Conservation (phyloP, 2,113 vertebrate species). For the Tachuris rubrigastra region DNA sequence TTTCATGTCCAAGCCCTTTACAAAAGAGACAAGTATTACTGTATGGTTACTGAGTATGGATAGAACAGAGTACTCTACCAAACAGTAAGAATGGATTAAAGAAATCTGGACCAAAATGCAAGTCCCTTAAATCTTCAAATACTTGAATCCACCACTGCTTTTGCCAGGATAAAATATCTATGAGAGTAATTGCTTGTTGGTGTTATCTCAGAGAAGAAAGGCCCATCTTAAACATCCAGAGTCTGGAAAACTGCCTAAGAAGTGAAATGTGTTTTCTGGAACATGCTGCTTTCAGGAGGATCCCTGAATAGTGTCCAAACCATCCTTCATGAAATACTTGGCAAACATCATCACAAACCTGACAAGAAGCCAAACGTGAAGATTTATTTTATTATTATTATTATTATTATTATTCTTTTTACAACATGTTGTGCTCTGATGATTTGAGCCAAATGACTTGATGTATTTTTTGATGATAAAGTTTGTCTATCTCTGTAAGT, state of each 20-base stretch:
- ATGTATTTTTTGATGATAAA: background rate
- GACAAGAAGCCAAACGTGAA: background rate
- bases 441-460: background rate
- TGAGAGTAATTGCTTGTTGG: background rate
- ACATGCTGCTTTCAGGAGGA: background rate
- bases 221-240: background rate
- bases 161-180: background rate
- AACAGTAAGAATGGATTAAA: background rate
- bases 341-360: background rate
- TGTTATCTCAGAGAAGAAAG: constrained; percentile 4
- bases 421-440: background rate
- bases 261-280: background rate
- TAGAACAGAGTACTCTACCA: background rate
- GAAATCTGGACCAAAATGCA: background rate
- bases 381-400: background rate
- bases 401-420: background rate
- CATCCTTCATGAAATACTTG: constrained; percentile 21
- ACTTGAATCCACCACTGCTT: background rate
- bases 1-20: background rate
- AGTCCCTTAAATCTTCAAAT: background rate
- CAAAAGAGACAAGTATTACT: background rate
- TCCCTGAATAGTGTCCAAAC: constrained; percentile 2
- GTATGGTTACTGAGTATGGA: background rate
- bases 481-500: background rate
- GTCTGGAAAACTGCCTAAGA: background rate